Evolutionary conservation across 2,113 vertebrate genomes (phyloP), one percentile per base, ranked within the genome.

Genomic region (Saccopteryx bilineata): DNA sequence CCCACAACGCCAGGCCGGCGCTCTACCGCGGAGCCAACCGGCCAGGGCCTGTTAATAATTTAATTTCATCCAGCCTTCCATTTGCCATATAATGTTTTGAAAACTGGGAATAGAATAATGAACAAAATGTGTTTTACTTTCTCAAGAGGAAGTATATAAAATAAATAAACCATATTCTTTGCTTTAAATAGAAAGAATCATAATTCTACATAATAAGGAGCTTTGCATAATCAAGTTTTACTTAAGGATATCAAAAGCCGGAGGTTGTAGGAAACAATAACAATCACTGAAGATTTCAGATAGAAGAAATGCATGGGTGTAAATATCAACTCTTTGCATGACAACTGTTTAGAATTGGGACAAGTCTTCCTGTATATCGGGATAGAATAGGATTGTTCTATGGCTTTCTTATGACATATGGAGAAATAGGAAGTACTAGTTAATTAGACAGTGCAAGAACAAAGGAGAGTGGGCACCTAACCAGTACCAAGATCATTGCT

Each of bases 151-250:
- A 87, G 0, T 71, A 50, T 18, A 71, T 23, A 74, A 93, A 78
- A 66, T 46, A 91, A 85, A 50, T 17, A 50, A 78, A 33, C 56
- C 17, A 76, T 54, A 21, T 48, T 72, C 24, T 66, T 85, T 91
- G 9, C 17, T 63, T 90, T 76, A 80, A 66, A 15, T 83, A 79
- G 11, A 95, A 83, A 93, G 39, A 87, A 54, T 54, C 68, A 58
- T 61, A 91, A 88, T 78, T 60, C 72, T 31, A 23, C 69, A 33
- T 68, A 72, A 91, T 7, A 79, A 65, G 10, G 85, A 90, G 7
- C 17, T 74, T 79, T 74, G 14, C 52, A 58, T 68, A 65, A 81
- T 68, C 87, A 86, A 61, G 9, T 58, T 94, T 95, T 88, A 90
- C 52, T 56, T 78, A 63, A 89, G n/a, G 21, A 8, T 28, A 17